Evolutionary conservation across 2,797 vertebrate genomes (phyloP).

Genomic region (Leuciscus waleckii): DNA sequence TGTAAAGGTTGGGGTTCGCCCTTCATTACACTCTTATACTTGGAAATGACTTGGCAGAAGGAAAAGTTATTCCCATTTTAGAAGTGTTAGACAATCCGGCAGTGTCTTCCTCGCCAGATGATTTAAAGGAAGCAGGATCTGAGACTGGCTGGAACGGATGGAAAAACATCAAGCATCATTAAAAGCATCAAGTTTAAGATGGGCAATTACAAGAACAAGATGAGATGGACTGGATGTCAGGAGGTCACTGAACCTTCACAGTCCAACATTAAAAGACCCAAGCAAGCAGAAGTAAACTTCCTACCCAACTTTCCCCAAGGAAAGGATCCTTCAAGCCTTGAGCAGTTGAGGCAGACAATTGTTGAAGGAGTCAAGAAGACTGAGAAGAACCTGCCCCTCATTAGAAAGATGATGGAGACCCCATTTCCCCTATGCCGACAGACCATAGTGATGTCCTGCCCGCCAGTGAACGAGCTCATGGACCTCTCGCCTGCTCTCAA

Average conservation of each 20-base stretch:
- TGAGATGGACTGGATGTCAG: conserved; percentile 22
- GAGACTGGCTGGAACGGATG: too few species aligned
- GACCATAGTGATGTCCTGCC: conserved; percentile 20
- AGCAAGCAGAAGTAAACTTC: conserved; percentile 41
- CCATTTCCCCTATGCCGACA: not conserved
- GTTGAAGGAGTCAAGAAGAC: conserved; percentile 18
- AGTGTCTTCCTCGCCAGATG: too few species aligned
- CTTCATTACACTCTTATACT: too few species aligned
- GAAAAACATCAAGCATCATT: conserved; percentile 42
- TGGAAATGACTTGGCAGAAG: too few species aligned
- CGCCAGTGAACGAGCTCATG: conserved; percentile 29
- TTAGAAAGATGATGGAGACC: conserved; percentile 32
- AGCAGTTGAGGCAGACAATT: conserved; percentile 22
- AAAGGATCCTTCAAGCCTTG: conserved; percentile 13
- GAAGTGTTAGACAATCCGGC: too few species aligned
- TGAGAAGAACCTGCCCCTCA: conserved; percentile 22
- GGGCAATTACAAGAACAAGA: conserved; percentile 59
- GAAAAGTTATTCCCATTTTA: too few species aligned
- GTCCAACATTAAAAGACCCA: conserved; percentile 44
- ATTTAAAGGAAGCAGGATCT: too few species aligned
- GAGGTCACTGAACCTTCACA: conserved; percentile 3
- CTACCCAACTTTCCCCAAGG: conserved; percentile 47
- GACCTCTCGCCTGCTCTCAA: conserved; percentile 48
- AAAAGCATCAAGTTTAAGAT: conserved; percentile 60
- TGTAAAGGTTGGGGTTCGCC: too few species aligned